phyloP scores from a whole-genome alignment of 1,140 invertebrate species.

The Teleogryllus occipitalis region DNA sequence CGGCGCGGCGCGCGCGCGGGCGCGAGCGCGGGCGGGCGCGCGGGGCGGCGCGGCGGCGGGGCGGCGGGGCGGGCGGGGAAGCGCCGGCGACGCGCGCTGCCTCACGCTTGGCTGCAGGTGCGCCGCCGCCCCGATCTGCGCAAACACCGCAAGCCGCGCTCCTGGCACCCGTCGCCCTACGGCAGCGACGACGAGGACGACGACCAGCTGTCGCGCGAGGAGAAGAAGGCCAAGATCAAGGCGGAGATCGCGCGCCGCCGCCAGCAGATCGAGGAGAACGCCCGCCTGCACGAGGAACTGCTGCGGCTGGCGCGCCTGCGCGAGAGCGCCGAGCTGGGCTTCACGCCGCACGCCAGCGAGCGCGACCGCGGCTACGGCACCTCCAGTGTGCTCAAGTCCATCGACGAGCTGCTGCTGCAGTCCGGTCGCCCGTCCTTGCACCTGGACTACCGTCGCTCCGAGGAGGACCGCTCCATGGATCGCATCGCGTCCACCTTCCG shows the following conservation, averaged over 20 bases:
- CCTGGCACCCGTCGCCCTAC: slow-evolving; percentile 51
- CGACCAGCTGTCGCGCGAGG: slow-evolving; percentile 41
- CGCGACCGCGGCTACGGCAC: slow-evolving; percentile 30
- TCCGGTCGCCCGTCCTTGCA: slow-evolving; percentile 26
- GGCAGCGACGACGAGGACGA: slow-evolving; percentile 44
- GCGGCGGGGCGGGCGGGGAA: too few relatives aligned
- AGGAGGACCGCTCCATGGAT: slow-evolving; percentile 45
- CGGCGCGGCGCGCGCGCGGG: too few relatives aligned
- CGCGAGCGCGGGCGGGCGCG: too few relatives aligned
- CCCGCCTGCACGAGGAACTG: slow-evolving; percentile 36
- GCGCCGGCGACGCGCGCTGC: too few relatives aligned
- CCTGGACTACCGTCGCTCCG: slow-evolving; percentile 30
- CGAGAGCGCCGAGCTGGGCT: slow-evolving; percentile 36
- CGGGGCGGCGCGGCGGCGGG: too few relatives aligned
- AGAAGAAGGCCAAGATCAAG: slow-evolving; percentile 53
- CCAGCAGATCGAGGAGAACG: slow-evolving; percentile 53
- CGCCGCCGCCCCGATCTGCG: slow-evolving; percentile 27
- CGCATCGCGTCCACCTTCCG: slow-evolving; percentile 44
- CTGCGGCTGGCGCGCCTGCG: slow-evolving; percentile 22
- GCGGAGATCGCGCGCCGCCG: slow-evolving; percentile 51
- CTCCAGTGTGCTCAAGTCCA: slow-evolving; percentile 42
- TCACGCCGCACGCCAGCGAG: slow-evolving; percentile 16
- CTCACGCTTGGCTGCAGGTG: too few relatives aligned
- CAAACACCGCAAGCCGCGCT: slow-evolving; percentile 41
- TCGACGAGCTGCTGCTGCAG: slow-evolving; percentile 43